These are phyloP conservation scores for Dusona sp. DNA, from an alignment of 2,888 invertebrate genomes.

Conservation along the genomic window DNA sequence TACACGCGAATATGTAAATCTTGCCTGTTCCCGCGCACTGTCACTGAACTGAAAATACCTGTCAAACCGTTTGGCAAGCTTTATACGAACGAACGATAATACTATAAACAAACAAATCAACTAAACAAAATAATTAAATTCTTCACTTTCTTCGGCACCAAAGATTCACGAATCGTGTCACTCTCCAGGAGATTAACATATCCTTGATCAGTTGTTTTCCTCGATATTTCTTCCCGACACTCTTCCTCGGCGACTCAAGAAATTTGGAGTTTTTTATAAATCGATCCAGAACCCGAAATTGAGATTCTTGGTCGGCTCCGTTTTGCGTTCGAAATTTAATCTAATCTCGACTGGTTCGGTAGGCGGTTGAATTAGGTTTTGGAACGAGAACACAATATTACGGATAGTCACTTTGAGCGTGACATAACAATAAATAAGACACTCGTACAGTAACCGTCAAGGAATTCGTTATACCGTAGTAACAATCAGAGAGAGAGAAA, in stretches of 20 bases:
- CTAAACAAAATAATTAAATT: constrained; percentile 10
- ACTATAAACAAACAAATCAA: constrained; percentile 3
- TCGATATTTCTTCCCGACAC: not conserved
- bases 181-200: constrained; percentile 66
- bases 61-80: constrained; percentile 43
- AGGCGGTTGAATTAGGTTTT: not conserved
- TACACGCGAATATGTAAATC: constrained; percentile 21
- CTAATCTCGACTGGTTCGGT: not conserved
- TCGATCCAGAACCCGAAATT: not conserved
- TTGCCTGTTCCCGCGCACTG: constrained; percentile 57
- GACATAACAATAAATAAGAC: constrained; percentile 18
- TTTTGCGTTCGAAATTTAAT: not conserved
- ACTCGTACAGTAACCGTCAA: not conserved
- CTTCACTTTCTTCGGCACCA: constrained; percentile 56
- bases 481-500: not conserved
- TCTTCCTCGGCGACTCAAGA: not conserved
- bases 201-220: constrained; percentile 37
- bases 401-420: not conserved
- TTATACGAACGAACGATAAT: constrained; percentile 10
- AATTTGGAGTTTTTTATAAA: not conserved
- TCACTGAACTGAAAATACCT: constrained; percentile 56
- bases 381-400: not conserved
- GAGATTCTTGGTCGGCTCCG: not conserved
- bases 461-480: constrained; percentile 30
- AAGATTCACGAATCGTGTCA: constrained; percentile 67